These are phyloP conservation scores for Serranus cabrilla DNA, from an alignment of 2,797 vertebrate species.

Conservation along the genomic window DNA sequence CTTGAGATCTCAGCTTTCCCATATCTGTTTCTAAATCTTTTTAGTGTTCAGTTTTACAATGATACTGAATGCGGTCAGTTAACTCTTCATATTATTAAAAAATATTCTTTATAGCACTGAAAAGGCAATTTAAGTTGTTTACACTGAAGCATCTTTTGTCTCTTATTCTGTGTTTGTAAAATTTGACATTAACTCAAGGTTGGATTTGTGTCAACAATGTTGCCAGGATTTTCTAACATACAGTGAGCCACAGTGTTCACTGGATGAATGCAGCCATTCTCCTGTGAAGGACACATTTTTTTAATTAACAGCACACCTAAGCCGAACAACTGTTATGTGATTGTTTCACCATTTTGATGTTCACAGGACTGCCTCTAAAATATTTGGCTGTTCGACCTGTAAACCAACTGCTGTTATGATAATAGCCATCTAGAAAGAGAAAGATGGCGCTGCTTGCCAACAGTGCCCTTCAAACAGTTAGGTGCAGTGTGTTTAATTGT, in stretches of 20 bases:
- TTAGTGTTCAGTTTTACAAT: not conserved
- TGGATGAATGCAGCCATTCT: slow-evolving; percentile 1
- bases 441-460: not conserved
- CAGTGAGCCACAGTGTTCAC: not conserved
- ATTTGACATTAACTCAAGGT: not conserved
- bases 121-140: slow-evolving; percentile 7
- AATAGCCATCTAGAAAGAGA: slow-evolving; percentile 20
- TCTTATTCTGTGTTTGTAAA: not conserved
- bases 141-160: not conserved
- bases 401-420: slow-evolving; percentile 15
- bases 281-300: slow-evolving; percentile 29
- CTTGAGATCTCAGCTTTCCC: slow-evolving; percentile 17
- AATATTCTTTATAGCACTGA: too few relatives aligned
- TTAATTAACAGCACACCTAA: slow-evolving; percentile 15
- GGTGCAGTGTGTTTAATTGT: slow-evolving; percentile 24
- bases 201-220: slow-evolving; percentile 7
- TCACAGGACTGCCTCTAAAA: slow-evolving; percentile 10
- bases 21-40: slow-evolving; percentile 17
- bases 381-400: slow-evolving; percentile 8
- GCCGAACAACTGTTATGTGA: slow-evolving; percentile 12
- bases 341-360: slow-evolving; percentile 24
- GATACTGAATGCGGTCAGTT: not conserved
- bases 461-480: slow-evolving; percentile 6
- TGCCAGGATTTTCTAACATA: slow-evolving; percentile 7
- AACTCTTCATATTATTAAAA: not conserved